phyloP scores from a whole-genome alignment of 2,888 invertebrate species.

The Drosophila austrosaltans region DNA sequence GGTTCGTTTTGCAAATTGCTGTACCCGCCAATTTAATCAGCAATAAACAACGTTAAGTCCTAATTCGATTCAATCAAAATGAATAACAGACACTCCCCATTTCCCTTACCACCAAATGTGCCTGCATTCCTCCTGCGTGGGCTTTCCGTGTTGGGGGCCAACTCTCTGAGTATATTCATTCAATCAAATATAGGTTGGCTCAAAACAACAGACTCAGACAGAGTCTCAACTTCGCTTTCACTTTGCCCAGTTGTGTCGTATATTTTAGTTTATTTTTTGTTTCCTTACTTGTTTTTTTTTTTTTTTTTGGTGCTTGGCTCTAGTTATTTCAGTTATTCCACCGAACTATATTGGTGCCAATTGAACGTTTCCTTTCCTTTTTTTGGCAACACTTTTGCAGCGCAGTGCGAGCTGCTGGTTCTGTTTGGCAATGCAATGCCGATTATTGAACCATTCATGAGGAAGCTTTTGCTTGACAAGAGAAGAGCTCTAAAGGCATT shows the following conservation, averaged over 20 bases:
- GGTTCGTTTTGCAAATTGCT: slow-evolving; percentile 62
- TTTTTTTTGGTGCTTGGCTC: slow-evolving; percentile 35
- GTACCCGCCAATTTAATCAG: slow-evolving; percentile 74
- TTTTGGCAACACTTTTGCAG: slow-evolving; percentile 72
- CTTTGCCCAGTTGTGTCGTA: slow-evolving; percentile 53
- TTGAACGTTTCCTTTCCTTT: slow-evolving; percentile 43
- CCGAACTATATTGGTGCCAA: slow-evolving; percentile 30
- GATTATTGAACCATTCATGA: slow-evolving; percentile 75
- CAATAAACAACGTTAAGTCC: slow-evolving; percentile 77
- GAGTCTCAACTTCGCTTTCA: slow-evolving; percentile 56
- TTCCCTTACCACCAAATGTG: slow-evolving; percentile 8
- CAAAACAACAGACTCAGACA: slow-evolving; percentile 45
- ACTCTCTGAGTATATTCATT: slow-evolving; percentile 41
- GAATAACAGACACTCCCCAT: slow-evolving; percentile 55
- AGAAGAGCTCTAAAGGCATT: slow-evolving; percentile 73
- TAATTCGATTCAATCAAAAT: slow-evolving; percentile 79
- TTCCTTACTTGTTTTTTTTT: slow-evolving; percentile 27
- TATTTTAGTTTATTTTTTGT: slow-evolving; percentile 31
- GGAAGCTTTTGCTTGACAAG: slow-evolving; percentile 78
- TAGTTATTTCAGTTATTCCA: slow-evolving; percentile 42
- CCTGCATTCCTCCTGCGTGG: slow-evolving; percentile 6
- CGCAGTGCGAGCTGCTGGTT: slow-evolving; percentile 86
- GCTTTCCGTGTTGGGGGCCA: slow-evolving; percentile 36
- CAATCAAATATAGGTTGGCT: slow-evolving; percentile 61
- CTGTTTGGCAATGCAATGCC: slow-evolving; percentile 85